Conservation (phyloP, 2,113 vertebrate genomes). For the Nothobranchius kuhntae region DNA sequence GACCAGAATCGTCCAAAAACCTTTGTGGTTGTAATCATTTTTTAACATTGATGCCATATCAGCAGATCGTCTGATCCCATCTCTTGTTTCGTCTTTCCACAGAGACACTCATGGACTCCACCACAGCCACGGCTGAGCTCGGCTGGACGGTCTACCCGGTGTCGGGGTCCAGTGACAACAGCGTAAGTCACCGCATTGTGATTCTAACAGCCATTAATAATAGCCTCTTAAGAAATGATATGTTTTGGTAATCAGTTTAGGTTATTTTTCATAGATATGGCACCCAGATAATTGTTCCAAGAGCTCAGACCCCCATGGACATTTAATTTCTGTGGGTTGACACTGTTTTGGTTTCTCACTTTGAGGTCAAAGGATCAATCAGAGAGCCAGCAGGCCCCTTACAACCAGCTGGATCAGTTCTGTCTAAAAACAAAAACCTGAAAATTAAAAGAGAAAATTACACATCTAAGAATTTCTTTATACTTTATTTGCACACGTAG, state of each 20-base stretch:
- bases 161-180: conserved; percentile 89
- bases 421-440: neutral
- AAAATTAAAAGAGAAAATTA: neutral
- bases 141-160: conserved; percentile 95
- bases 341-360: conserved; percentile 67
- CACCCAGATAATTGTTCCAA: conserved; percentile 13
- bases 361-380: conserved; percentile 58
- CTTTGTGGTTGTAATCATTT: neutral
- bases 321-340: conserved; percentile 24
- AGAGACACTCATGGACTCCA: conserved; percentile 99
- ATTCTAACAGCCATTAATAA: neutral
- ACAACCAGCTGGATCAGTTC: neutral
- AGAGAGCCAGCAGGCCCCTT: conserved; percentile 15
- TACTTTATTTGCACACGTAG: neutral
- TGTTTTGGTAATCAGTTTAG: conserved; percentile 4
- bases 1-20: too few relatives aligned
- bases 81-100: conserved; percentile 41
- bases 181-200: conserved; percentile 69
- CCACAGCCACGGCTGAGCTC: conserved; percentile 95
- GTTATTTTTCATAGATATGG: neutral
- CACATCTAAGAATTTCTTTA: neutral
- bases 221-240: neutral
- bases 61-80: conserved; percentile 40
- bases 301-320: conserved; percentile 31
- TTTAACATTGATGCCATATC: neutral